Base-by-base conservation (phyloP, 1,140 invertebrate genomes). In the Drosophila busckii region DNA sequence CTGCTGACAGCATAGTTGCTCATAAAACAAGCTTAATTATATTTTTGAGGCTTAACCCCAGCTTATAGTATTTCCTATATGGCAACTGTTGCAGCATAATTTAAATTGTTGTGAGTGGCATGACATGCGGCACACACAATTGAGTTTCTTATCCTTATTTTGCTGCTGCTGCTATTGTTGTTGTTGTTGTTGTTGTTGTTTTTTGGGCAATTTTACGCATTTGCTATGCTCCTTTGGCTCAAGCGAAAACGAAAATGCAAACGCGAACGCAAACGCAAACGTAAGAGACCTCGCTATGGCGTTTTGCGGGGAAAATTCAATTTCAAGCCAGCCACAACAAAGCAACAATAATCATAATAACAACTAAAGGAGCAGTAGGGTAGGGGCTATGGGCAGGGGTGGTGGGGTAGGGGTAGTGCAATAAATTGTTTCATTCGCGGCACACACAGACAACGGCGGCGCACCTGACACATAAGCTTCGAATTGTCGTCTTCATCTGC, bases 341-440 rank as follows among this genome's bases (percentile, higher is more conserved):
- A 45, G 37, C 29, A 40, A 29, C 31, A 40, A 31, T 16, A 65
- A 50, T 37, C 28, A 26, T 16, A 45, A 44, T 17, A 62, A 26
- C 29, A 40, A 22, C 34, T 35, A 35, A 13, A 29, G 31, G 6
- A 41, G 13, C 4, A 20, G 26, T 6, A 26, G 13, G 8, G 42
- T 35, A 23, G 37, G n/a, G n/a, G n/a, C n/a, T n/a, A 56, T 13
- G 26, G 5, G 20, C 16, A 20, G 16, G 29, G 64, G 64, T 46
- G 59, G 28, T 54, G 29, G 45, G 61, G 41, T 38, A 50, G 62
- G 48, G 55, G 40, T 46, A 73, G 56, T 75, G 70, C 70, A 75
- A 75, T 75, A 75, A 75, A 75, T 75, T 75, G 70, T 76, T 75
- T 75, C 70, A 75, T 76, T 75, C 70, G 70, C 69, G 68, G 69